Evolutionary conservation across 1,140 invertebrate species (phyloP).

Genomic region (Anoplolepis gracilipes): DNA sequence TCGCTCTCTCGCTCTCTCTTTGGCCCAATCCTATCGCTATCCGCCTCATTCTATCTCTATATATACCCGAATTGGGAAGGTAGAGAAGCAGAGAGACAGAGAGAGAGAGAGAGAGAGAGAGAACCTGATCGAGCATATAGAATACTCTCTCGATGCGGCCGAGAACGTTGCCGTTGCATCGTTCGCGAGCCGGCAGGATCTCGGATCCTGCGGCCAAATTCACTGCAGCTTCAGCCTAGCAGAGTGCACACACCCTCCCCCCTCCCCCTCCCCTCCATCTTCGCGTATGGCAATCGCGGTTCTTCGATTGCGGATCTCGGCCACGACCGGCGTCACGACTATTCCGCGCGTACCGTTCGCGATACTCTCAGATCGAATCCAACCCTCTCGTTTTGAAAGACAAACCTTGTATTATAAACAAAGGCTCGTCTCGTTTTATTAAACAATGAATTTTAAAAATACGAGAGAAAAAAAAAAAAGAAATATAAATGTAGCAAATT

Average conservation of each 20-base stretch:
- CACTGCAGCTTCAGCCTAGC: slow-evolving; percentile 17
- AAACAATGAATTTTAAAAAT: background rate
- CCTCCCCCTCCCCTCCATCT: slow-evolving; percentile 59
- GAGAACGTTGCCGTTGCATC: slow-evolving; percentile 72
- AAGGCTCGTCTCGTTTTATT: background rate
- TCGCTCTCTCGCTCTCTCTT: slow-evolving; percentile 37
- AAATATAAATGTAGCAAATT: background rate
- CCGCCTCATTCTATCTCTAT: slow-evolving; percentile 65
- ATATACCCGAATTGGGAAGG: slow-evolving; percentile 56
- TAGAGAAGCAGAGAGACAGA: slow-evolving; percentile 19
- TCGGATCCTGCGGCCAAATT: slow-evolving; percentile 72
- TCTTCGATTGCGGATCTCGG: slow-evolving; percentile 15
- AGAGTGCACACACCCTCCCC: slow-evolving; percentile 58
- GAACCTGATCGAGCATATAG: slow-evolving; percentile 50
- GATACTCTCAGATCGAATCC: background rate
- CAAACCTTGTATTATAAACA: too few species aligned
- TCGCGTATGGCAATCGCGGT: slow-evolving; percentile 50
- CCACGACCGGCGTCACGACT: background rate
- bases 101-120: slow-evolving; percentile 20
- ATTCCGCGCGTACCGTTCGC: slow-evolving; percentile 20
- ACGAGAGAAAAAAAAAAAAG: background rate
- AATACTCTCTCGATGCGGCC: slow-evolving; percentile 64
- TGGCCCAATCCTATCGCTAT: slow-evolving; percentile 41
- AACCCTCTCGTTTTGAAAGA: background rate
- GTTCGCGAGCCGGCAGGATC: slow-evolving; percentile 73